Evolutionary conservation across 2,888 invertebrate genomes (phyloP), one percentile per base, ranked within the genome.

Genomic region (Nymphalis polychloros): DNA sequence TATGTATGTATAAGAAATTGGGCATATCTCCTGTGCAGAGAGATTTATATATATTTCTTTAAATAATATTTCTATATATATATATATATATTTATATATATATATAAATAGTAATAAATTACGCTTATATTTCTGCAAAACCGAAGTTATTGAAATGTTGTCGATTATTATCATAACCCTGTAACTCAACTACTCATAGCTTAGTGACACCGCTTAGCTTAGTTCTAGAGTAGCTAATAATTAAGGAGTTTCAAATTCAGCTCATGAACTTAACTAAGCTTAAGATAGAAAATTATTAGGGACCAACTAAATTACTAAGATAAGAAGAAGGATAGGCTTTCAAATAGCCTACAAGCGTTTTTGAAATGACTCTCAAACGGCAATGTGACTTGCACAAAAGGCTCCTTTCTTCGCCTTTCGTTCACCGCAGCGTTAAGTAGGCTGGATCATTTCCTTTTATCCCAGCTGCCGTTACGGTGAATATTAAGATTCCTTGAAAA

Each of bases 371-470:
- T 64, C 76, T 69, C 69, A 70, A 72, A 74, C 65, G 69, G 68
- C 72, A 75, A 73, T 74, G 70, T 70, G 57, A 64, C 69, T 49
- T 31, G 64, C 69, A 69, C 74, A 78, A 77, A 79, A 77, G 78
- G 60, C 75, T 69, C 55, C 55, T 72, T 72, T 71, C 65, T 69
- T 65, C 69, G 62, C 70, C 73, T 75, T 77, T 75, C 77, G 77
- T 79, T 75, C 76, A 67, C 66, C 70, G 71, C 74, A 75, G 79
- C 76, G 53, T 78, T 76, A 78, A 79, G 73, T 73, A 77, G 77
- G 75, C 78, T 76, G 71, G 71, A 67, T 73, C 75, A 77, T 77
- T 75, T 72, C 73, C 76, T 74, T 78, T 80, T 81, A 77, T 71
- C 48, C 66, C 59, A 66, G 46, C 41, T 53, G 50, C 49, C 61